Conservation (phyloP, 1,140 invertebrate species). For the Harlomillsia oculata region DNA sequence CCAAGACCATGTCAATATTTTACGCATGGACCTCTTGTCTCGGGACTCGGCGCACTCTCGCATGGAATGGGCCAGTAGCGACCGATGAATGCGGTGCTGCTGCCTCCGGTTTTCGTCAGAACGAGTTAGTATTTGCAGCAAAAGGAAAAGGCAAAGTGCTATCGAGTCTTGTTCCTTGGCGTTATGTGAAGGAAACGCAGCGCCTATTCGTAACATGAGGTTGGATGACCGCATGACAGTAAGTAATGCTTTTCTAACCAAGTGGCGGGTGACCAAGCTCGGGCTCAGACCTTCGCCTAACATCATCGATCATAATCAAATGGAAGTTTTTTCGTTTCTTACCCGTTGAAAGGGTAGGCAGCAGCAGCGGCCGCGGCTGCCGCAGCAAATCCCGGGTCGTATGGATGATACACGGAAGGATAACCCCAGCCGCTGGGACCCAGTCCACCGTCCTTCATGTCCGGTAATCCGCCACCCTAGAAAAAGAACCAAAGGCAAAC, state of each 20-base stretch:
- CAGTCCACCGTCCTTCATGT: conserved; percentile 35
- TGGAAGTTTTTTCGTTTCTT: conserved; percentile 18
- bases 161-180: no score
- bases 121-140: no score
- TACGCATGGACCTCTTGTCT: conserved; percentile 1
- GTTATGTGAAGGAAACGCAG: no score
- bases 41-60: background rate
- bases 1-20: conserved; percentile 10
- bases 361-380: conserved; percentile 34
- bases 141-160: no score
- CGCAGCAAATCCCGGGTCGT: conserved; percentile 33
- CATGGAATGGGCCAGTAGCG: no score
- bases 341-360: conserved; percentile 36
- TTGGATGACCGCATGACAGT: conserved; percentile 28
- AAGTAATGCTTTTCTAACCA: conserved; percentile 18
- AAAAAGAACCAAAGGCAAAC: conserved; percentile 14
- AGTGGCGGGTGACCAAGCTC: conserved; percentile 14
- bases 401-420: conserved; percentile 34
- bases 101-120: no score
- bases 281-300: conserved; percentile 3
- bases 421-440: conserved; percentile 33
- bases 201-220: conserved; percentile 4
- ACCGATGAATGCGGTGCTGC: no score
- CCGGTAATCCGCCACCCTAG: conserved; percentile 32
- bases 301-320: conserved; percentile 35